Base-by-base conservation (phyloP, 2,888 invertebrate species). In the Oxycera nigricornis region DNA sequence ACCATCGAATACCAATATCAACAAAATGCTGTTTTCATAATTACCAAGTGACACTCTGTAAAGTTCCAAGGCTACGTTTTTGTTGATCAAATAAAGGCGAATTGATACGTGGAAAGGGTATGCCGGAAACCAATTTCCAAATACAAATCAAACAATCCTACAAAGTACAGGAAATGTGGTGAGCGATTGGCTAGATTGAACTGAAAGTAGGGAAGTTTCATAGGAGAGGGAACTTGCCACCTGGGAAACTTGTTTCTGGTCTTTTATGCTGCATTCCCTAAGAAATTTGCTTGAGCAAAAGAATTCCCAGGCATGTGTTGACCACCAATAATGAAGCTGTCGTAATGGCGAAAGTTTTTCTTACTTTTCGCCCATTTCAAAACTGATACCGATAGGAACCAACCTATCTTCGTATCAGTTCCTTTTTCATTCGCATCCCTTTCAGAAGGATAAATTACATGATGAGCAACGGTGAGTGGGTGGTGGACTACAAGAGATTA, bases 321-420 rank as follows among this genome's bases (percentile, higher is more conserved):
- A 14, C 57, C 24, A n/a, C 6, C 3, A 57, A 26, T 57, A 6
- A 26, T 26, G 57, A 57, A 24, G 28, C 1, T n/a, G 11, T 26
- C 57, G 24, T 57, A 57, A 57, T 57, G 57, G 57, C 6, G 57
- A 24, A 57, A 57, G 22, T 57, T 57, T 57, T 57, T 28, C 57
- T 22, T 46, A 35, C 11, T n/a, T 35, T 35, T 11, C 35, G 11
- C 35, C 11, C 11, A 11, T 46, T 46, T 9, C 3, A 17, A 17
- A 46, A 46, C 17, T 46, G 46, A 46, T 46, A 46, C 17, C 46
- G 17, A 17, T 46, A 17, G 46, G 46, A 46, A 46, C 17, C n/a
- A 46, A 14, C 46, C 46, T 46, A 17, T 9, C 3, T 46, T 2
- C n/a, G n/a, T n/a, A n/a, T n/a, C n/a, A n/a, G n/a, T n/a, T n/a